Conservation (phyloP, 2,888 invertebrate species). For the Belgica antarctica region DNA sequence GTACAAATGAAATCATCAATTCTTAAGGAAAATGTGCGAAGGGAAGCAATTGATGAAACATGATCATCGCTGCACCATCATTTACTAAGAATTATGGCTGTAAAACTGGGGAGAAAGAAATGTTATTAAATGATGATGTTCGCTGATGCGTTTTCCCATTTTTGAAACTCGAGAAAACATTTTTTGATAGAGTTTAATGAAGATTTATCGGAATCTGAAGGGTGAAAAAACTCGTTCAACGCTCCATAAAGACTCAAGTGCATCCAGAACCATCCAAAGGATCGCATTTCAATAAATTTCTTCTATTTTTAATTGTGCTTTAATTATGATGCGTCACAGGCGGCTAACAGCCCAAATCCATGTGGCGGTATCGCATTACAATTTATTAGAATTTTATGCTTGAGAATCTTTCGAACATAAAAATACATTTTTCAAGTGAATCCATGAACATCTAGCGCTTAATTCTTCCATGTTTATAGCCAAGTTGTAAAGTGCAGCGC, state of each 20-base stretch:
- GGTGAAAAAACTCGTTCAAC: neutral
- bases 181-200: neutral
- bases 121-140: neutral
- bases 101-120: neutral
- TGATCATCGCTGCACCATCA: neutral
- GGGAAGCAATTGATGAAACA: neutral
- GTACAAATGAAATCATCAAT: constrained; percentile 8
- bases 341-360: neutral
- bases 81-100: neutral
- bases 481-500: neutral
- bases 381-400: constrained; percentile 12
- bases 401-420: neutral
- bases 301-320: constrained; percentile 25
- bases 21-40: neutral
- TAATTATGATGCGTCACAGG: constrained; percentile 35
- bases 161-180: neutral
- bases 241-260: constrained; percentile 4
- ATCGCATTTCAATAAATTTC: neutral
- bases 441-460: neutral
- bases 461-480: neutral
- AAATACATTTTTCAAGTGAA: neutral
- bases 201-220: constrained; percentile 34
- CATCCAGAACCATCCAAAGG: neutral
- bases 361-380: constrained; percentile 7
- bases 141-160: neutral